phyloP scores from a whole-genome alignment of 2,888 invertebrate species.

The Callyntrura guangdongensis region DNA sequence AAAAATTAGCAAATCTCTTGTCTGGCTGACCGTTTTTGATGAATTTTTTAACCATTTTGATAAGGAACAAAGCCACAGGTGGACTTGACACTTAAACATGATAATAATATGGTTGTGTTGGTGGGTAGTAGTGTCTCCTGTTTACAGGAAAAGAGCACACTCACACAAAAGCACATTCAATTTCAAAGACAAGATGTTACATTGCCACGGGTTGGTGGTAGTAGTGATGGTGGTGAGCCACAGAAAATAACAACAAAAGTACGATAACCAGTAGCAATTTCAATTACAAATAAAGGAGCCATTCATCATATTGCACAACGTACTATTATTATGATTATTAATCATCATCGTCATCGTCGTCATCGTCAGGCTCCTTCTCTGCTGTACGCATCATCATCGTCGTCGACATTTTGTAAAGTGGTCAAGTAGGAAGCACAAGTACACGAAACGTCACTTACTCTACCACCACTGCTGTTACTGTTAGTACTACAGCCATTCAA shows the following conservation, averaged over 20 bases:
- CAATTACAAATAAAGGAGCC: slow-evolving; percentile 50
- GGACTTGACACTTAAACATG: slow-evolving; percentile 28
- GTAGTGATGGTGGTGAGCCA: not conserved
- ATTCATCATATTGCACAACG: slow-evolving; percentile 72
- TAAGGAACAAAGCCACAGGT: slow-evolving; percentile 34
- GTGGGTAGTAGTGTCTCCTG: slow-evolving; percentile 9
- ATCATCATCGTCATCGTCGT: slow-evolving; percentile 9
- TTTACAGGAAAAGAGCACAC: slow-evolving; percentile 13
- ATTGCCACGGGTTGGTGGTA: too few species aligned
- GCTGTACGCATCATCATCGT: not conserved
- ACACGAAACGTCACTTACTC: slow-evolving; percentile 24
- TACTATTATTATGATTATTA: slow-evolving; percentile 11
- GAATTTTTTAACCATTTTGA: slow-evolving; percentile 48
- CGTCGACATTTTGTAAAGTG: slow-evolving; percentile 49
- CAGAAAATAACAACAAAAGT: not conserved
- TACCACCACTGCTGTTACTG: too few species aligned
- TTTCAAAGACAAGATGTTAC: slow-evolving; percentile 11
- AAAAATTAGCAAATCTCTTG: not conserved
- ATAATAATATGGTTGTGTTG: slow-evolving; percentile 3
- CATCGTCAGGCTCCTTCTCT: slow-evolving; percentile 9
- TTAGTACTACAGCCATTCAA: not conserved
- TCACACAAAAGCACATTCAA: not conserved
- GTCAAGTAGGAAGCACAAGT: slow-evolving; percentile 64
- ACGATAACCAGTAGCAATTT: slow-evolving; percentile 70
- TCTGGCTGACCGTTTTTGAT: slow-evolving; percentile 36